Conservation (phyloP, 2,888 invertebrate species). For the Blastobasis adustella region DNA sequence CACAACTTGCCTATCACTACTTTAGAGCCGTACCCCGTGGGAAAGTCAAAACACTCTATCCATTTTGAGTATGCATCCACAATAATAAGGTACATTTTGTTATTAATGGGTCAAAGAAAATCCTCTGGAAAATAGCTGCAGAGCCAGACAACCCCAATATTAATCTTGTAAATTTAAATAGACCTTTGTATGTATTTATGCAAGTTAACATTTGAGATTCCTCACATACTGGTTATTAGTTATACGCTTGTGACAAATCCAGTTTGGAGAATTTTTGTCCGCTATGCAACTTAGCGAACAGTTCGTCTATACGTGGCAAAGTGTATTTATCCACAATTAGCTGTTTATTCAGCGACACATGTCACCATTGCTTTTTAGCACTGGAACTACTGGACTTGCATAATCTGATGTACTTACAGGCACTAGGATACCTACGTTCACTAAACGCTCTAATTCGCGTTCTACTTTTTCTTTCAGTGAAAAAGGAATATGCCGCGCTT, state of each 20-base stretch:
- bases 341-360: constrained; percentile 6
- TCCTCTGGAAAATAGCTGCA: too few relatives aligned
- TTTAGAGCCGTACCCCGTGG: neutral
- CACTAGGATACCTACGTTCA: neutral
- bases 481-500: constrained; percentile 3
- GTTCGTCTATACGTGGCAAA: constrained; percentile 6
- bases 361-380: constrained; percentile 1
- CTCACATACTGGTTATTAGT: constrained; percentile 6
- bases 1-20: constrained; percentile 2
- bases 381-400: constrained; percentile 4
- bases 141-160: neutral
- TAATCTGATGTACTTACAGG: too few relatives aligned
- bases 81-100: constrained; percentile 3
- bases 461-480: neutral
- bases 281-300: constrained; percentile 14
- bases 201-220: constrained; percentile 1
- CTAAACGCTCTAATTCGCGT: neutral
- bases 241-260: neutral
- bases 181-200: constrained; percentile 3
- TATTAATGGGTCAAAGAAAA: constrained; percentile 5
- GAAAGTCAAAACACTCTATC: constrained; percentile 6
- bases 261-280: constrained; percentile 5
- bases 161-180: constrained; percentile 2
- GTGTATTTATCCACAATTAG: constrained; percentile 5
- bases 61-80: constrained; percentile 11